These are phyloP conservation scores for Busseola fusca DNA, from an alignment of 2,888 invertebrate genomes.

Conservation along the genomic window DNA sequence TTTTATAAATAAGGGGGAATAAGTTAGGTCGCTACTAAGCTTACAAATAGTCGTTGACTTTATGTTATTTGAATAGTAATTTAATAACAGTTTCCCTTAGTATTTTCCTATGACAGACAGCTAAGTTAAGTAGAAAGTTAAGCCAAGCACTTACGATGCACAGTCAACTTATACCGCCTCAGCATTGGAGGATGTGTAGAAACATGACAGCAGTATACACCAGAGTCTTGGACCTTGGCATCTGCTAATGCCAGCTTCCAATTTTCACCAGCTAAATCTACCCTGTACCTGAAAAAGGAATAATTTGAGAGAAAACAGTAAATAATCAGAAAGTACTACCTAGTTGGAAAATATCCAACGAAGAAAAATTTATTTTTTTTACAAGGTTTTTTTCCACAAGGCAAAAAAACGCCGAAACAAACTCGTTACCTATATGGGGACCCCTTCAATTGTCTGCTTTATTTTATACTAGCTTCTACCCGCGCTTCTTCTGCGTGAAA, in stretches of 20 bases:
- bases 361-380: neutral
- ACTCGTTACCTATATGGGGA: too few species aligned
- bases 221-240: conserved; percentile 82
- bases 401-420: too few species aligned
- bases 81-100: too few species aligned
- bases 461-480: too few species aligned
- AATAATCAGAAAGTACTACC: neutral
- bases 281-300: conserved; percentile 75
- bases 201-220: conserved; percentile 85
- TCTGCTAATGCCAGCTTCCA: conserved; percentile 82
- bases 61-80: neutral
- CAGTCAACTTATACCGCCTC: conserved; percentile 78
- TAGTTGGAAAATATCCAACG: neutral
- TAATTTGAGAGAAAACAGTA: neutral
- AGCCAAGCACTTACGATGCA: conserved; percentile 78
- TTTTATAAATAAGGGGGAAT: neutral
- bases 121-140: too few species aligned
- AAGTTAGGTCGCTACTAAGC: neutral
- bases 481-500: too few species aligned
- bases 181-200: conserved; percentile 87
- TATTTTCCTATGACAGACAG: neutral
- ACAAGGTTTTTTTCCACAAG: too few species aligned
- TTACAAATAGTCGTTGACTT: neutral
- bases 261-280: conserved; percentile 84
- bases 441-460: too few species aligned